Evolutionary conservation across 92 coral and sea anemone genomes (phyloP).

Genomic region (Zoanthus sociatus): DNA sequence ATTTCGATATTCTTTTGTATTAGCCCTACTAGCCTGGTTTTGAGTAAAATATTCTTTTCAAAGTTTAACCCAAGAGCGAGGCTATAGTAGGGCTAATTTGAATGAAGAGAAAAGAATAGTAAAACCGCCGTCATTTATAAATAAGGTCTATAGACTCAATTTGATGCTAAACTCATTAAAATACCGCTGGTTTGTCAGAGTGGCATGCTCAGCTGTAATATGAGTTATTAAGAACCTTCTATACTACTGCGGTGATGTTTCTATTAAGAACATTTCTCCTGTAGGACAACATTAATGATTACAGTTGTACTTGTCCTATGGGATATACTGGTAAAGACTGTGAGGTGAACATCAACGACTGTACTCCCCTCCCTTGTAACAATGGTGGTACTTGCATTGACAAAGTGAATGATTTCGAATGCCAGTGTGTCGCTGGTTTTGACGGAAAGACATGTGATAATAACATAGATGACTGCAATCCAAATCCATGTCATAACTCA

Average conservation of each 20-base stretch:
- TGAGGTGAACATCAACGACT: conserved; percentile 80
- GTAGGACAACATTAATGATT: conserved; percentile 73
- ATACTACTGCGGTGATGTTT: neutral
- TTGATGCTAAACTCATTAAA: no score
- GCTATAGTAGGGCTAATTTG: no score
- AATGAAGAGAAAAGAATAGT: no score
- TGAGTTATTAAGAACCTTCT: neutral
- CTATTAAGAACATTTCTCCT: neutral
- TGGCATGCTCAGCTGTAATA: no score
- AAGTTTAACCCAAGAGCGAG: no score
- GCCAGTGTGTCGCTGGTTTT: conserved; percentile 77
- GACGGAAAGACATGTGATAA: conserved; percentile 64
- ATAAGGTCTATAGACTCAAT: no score
- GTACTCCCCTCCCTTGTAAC: conserved; percentile 70
- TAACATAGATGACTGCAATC: conserved; percentile 72
- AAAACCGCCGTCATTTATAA: no score
- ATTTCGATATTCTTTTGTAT: no score
- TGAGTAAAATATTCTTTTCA: no score
- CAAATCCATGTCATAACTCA: conserved; percentile 73
- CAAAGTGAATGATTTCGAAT: conserved; percentile 68
- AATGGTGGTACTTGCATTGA: conserved; percentile 84
- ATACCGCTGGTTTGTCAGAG: no score
- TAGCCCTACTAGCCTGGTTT: no score
- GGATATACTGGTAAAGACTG: conserved; percentile 82
- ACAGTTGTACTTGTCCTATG: conserved; percentile 69